A percentile compares a stretch with the other conserved stretches of the same genome.
Conservation (phyloP, 2,113 vertebrate genomes). For the Tachysurus vachellii region DNA sequence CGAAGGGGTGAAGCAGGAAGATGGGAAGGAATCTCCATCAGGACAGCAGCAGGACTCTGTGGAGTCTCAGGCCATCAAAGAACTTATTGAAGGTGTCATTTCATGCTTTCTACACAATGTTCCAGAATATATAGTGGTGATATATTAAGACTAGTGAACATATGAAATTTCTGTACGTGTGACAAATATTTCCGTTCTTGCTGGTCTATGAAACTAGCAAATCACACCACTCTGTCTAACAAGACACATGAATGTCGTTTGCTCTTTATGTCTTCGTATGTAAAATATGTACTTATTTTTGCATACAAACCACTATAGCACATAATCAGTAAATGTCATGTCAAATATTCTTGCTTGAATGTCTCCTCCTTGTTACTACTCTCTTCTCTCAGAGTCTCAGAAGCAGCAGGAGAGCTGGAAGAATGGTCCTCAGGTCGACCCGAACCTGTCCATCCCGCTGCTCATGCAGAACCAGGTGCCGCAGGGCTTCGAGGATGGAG, state of each 20-base stretch:
- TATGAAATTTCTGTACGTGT: too few relatives aligned
- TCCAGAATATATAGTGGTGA: neutral
- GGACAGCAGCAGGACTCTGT: conserved; percentile 65
- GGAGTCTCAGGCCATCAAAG: conserved; percentile 83
- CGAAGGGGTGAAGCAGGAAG: conserved; percentile 43
- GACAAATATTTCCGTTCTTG: neutral
- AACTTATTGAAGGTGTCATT: conserved; percentile 81
- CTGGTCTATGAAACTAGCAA: neutral
- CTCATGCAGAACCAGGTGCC: conserved; percentile 82
- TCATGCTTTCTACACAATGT: neutral
- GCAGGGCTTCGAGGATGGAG: conserved; percentile 76
- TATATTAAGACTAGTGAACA: neutral
- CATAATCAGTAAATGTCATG: neutral
- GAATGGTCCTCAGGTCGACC: conserved; percentile 67
- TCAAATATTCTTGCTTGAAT: neutral
- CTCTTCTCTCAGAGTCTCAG: conserved; percentile 74
- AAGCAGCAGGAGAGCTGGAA: conserved; percentile 79
- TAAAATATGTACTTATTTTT: neutral
- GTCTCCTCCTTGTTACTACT: neutral
- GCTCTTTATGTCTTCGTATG: too few relatives aligned
- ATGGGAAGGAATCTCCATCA: conserved; percentile 15
- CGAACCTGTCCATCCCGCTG: conserved; percentile 78
- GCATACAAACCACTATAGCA: neutral
- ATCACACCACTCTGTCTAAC: neutral
- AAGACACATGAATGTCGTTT: neutral